phyloP scores from a whole-genome alignment of 2,888 invertebrate species.

The Hyalella azteca region DNA sequence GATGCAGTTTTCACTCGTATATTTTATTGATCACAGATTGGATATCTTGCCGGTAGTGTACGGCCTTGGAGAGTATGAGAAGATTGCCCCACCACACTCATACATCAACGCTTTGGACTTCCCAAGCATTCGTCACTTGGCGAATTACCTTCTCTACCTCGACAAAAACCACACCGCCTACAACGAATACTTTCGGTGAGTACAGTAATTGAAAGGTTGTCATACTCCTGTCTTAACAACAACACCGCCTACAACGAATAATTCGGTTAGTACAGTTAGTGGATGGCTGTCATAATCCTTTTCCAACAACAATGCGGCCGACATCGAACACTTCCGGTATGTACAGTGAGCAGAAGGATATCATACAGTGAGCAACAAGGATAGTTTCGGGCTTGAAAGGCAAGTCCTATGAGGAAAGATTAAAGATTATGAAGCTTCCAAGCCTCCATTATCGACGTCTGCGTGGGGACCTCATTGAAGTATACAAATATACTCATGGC shows the following conservation, averaged over 20 bases:
- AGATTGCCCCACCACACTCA: constrained; percentile 61
- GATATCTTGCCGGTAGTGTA: constrained; percentile 61
- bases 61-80: constrained; percentile 61
- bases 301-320: neutral
- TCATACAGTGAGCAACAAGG: no score
- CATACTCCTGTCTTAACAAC: neutral
- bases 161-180: constrained; percentile 55
- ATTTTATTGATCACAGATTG: constrained; percentile 56
- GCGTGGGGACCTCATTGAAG: no score
- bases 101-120: constrained; percentile 62
- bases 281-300: neutral
- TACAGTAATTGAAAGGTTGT: neutral
- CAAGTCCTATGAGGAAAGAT: no score
- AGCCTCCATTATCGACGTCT: no score
- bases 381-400: no score
- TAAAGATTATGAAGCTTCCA: no score
- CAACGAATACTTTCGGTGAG: constrained; percentile 26
- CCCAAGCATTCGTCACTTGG: constrained; percentile 60
- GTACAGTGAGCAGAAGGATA: neutral
- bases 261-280: neutral
- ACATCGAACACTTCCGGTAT: neutral
- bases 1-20: no score
- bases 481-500: no score
- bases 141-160: constrained; percentile 60
- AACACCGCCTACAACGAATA: neutral